Evolutionary conservation across 2,888 invertebrate genomes (phyloP).

Genomic region (Nomada fabriciana): DNA sequence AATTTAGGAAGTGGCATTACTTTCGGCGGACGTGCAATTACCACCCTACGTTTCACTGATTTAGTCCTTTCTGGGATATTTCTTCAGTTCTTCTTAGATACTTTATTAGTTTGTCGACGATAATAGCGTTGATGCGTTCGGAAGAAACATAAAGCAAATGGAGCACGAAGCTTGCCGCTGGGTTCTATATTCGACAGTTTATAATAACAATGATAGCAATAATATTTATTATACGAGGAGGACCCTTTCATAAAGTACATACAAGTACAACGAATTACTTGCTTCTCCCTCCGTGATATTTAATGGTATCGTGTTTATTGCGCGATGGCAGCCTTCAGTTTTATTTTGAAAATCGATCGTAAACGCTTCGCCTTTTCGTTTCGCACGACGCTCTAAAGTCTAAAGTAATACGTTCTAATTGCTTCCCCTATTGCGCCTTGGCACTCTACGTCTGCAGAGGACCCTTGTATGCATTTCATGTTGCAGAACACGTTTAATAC

Average conservation of each 20-base stretch:
- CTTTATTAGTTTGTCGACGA: background rate
- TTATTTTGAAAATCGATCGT: conserved; percentile 5
- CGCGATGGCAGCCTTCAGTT: background rate
- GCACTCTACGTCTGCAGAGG: too few relatives aligned
- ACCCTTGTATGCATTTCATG: background rate
- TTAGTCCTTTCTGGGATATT: background rate
- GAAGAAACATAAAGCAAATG: too few relatives aligned
- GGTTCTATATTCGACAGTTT: too few relatives aligned
- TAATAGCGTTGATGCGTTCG: background rate
- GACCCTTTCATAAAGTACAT: too few relatives aligned
- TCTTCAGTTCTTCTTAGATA: background rate
- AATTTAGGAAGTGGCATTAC: too few relatives aligned
- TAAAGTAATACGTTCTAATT: background rate
- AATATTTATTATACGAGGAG: too few relatives aligned
- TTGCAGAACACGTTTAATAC: background rate
- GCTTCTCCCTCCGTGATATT: background rate
- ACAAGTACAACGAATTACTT: background rate
- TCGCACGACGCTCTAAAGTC: background rate
- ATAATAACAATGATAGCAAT: too few relatives aligned
- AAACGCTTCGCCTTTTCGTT: background rate
- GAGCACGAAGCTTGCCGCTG: too few relatives aligned
- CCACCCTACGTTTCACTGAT: too few relatives aligned
- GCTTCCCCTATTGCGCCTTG: conserved; percentile 6
- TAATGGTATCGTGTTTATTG: conserved; percentile 1
- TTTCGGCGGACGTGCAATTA: background rate